phyloP scores from a whole-genome alignment of 53 echinoderm and acorn worm genomes.

The Astropecten irregularis region DNA sequence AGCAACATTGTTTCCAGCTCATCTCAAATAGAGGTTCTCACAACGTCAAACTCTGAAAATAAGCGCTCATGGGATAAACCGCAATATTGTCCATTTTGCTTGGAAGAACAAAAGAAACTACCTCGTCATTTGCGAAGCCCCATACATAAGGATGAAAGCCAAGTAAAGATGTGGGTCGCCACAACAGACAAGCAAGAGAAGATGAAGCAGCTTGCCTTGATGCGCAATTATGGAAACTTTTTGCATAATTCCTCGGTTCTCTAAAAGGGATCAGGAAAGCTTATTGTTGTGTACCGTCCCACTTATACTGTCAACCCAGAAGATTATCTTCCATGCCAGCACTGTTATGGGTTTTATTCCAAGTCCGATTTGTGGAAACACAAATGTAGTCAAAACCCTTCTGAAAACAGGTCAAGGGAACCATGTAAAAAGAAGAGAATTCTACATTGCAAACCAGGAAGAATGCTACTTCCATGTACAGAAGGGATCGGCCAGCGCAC shows the following conservation, averaged over 20 bases:
- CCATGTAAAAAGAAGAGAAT: constrained; percentile 23
- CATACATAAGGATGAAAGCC: constrained; percentile 40
- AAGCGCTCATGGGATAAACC: not conserved
- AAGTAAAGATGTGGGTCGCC: constrained; percentile 46
- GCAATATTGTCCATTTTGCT: constrained; percentile 7
- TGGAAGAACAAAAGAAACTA: not conserved
- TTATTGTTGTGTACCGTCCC: constrained; percentile 49
- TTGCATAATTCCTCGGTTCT: constrained; percentile 62
- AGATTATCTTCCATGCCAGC: constrained; percentile 55
- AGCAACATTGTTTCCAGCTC: too few relatives aligned
- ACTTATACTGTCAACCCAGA: not conserved
- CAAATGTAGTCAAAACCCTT: constrained; percentile 20
- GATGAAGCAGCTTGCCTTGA: constrained; percentile 9
- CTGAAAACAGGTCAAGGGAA: not conserved
- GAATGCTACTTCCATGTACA: constrained; percentile 43
- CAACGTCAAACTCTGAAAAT: not conserved
- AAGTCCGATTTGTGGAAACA: constrained; percentile 67
- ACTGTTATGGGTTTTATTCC: constrained; percentile 47
- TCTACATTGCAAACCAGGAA: constrained; percentile 6
- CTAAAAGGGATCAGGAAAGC: constrained; percentile 30
- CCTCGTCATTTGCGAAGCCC: constrained; percentile 2
- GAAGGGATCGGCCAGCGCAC: constrained; percentile 23
- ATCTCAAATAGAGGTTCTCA: not conserved
- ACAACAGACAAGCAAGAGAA: constrained; percentile 32
- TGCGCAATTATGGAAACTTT: constrained; percentile 68